A percentile compares a stretch with the other conserved stretches of the same genome.
phyloP scores from a whole-genome alignment of 1,140 invertebrate genomes.

The Micrasema longulum region DNA sequence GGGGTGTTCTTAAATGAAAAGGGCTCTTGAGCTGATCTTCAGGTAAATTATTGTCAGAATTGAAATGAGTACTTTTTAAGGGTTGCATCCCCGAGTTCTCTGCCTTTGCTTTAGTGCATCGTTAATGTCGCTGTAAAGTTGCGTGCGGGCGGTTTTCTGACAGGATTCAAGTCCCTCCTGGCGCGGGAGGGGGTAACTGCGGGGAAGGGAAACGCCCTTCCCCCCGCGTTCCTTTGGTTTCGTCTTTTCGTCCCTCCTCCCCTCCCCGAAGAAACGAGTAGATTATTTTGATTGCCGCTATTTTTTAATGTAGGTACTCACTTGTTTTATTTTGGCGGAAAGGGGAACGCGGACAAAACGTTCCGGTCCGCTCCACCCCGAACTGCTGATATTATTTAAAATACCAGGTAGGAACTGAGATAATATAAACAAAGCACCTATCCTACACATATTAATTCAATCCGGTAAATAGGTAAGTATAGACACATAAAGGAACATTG shows the following conservation, averaged over 20 bases:
- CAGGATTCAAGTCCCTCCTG: constrained; percentile 14
- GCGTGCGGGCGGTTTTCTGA: constrained; percentile 38
- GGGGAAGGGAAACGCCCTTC: constrained; percentile 13
- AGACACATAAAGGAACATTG: no score
- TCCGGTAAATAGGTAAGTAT: no score
- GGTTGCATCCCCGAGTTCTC: background rate
- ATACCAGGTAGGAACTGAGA: no score
- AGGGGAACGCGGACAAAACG: background rate
- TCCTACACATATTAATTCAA: no score
- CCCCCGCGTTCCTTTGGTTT: constrained; percentile 52
- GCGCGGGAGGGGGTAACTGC: constrained; percentile 1
- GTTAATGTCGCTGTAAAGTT: constrained; percentile 43
- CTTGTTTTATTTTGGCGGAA: background rate
- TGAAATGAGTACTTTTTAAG: no score
- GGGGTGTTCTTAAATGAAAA: no score
- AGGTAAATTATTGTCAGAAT: no score
- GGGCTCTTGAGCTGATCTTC: no score
- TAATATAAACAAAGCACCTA: background rate
- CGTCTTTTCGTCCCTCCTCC: constrained; percentile 44
- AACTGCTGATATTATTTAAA: constrained; percentile 11
- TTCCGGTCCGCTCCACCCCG: constrained; percentile 20
- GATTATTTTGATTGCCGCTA: constrained; percentile 17
- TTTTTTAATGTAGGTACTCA: constrained; percentile 10
- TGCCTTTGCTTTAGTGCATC: background rate
- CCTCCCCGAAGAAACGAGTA: background rate